These are phyloP conservation scores for Limnephilus lunatus DNA, from an alignment of 2,888 invertebrate species.

Conservation along the genomic window DNA sequence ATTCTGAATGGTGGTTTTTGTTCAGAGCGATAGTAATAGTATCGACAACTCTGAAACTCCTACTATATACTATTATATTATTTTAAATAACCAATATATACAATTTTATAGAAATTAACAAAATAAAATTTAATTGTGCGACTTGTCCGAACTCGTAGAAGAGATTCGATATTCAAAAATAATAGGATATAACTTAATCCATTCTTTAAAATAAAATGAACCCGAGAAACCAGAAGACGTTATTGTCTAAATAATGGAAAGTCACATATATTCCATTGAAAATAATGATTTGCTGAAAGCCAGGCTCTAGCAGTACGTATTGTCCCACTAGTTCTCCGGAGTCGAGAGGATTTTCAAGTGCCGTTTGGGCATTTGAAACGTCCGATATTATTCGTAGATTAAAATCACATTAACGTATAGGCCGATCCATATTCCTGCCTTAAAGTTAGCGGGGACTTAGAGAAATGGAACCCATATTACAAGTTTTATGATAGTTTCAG, in stretches of 20 bases:
- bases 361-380: constrained; percentile 52
- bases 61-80: too few relatives aligned
- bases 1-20: too few relatives aligned
- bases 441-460: neutral
- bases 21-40: too few relatives aligned
- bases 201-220: neutral
- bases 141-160: too few relatives aligned
- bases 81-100: too few relatives aligned
- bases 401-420: constrained; percentile 62
- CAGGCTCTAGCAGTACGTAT: constrained; percentile 51
- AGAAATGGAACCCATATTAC: constrained; percentile 19
- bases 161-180: neutral
- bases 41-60: too few relatives aligned
- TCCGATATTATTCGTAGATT: constrained; percentile 62
- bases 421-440: constrained; percentile 24
- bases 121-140: too few relatives aligned
- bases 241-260: neutral
- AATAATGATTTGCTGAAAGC: constrained; percentile 55
- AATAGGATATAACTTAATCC: neutral
- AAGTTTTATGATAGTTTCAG: neutral
- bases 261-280: neutral
- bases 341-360: constrained; percentile 15
- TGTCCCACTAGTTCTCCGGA: constrained; percentile 32
- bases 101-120: too few relatives aligned
- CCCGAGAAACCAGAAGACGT: neutral